Evolutionary conservation across 2,797 vertebrate genomes (phyloP).

Genomic region (Melanotaenia nigrans): DNA sequence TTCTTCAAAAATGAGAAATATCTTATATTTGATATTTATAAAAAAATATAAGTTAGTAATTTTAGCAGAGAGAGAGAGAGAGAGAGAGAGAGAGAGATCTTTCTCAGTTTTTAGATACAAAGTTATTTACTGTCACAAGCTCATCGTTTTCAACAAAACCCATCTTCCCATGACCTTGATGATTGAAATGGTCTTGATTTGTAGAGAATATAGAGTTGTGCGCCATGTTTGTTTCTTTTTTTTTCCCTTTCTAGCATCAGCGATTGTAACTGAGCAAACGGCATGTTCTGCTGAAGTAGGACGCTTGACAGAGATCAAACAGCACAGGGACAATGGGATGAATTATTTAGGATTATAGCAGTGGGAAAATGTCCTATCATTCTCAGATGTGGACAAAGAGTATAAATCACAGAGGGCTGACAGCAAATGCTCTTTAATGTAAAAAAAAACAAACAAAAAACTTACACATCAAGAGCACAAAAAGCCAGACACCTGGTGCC

Average conservation of each 20-base stretch:
- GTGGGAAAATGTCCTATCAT: slow-evolving; percentile 79
- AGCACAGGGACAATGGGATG: slow-evolving; percentile 74
- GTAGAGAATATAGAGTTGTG: slow-evolving; percentile 78
- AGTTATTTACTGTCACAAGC: slow-evolving; percentile 88
- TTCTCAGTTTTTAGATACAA: slow-evolving; percentile 32
- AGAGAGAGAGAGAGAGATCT: slow-evolving; percentile 46
- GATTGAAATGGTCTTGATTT: slow-evolving; percentile 83
- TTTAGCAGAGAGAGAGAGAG: too few relatives aligned
- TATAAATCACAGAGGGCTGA: slow-evolving; percentile 64
- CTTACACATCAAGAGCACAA: slow-evolving; percentile 40
- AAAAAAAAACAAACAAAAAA: slow-evolving; percentile 78
- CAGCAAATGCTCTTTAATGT: slow-evolving; percentile 81
- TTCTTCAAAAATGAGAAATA: too few relatives aligned
- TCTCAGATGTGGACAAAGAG: slow-evolving; percentile 87
- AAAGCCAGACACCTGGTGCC: slow-evolving; percentile 76
- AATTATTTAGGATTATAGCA: slow-evolving; percentile 72
- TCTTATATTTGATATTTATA: too few relatives aligned
- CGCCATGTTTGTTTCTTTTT: slow-evolving; percentile 21
- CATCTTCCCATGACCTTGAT: slow-evolving; percentile 82
- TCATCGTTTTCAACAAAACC: slow-evolving; percentile 85
- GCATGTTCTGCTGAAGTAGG: slow-evolving; percentile 84
- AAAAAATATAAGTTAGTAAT: too few relatives aligned
- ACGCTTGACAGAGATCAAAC: slow-evolving; percentile 88
- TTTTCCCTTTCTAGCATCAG: slow-evolving; percentile 69
- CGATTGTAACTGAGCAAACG: slow-evolving; percentile 85